Evolutionary conservation across 92 coral and sea anemone genomes (phyloP).

Genomic region (Porites evermanni): DNA sequence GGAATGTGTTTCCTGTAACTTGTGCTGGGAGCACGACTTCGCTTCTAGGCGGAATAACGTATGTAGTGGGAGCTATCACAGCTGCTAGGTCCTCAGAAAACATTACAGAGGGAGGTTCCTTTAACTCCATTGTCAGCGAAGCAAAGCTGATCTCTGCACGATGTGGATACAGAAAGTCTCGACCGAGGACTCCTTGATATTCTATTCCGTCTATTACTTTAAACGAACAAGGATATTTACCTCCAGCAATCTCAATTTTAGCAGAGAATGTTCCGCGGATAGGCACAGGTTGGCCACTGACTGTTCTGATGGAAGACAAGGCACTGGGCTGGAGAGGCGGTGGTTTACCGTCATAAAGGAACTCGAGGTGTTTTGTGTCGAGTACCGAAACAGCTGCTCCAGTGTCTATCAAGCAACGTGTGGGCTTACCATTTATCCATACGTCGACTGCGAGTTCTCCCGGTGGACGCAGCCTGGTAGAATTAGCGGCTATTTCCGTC

Average conservation of each 20-base stretch:
- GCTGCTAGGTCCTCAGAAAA: slow-evolving; percentile 2
- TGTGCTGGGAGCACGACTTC: too few species aligned
- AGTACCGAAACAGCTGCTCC: too few species aligned
- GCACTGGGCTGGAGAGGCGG: not conserved
- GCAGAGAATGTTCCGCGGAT: slow-evolving; percentile 18
- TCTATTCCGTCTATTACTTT: slow-evolving; percentile 37
- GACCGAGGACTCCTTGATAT: slow-evolving; percentile 34
- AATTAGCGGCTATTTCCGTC: too few species aligned
- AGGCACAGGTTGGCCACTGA: slow-evolving; percentile 36
- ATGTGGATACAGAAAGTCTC: slow-evolving; percentile 28
- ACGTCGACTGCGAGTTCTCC: too few species aligned
- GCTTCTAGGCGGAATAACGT: not conserved
- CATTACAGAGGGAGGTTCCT: not conserved
- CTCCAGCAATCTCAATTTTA: slow-evolving; percentile 6
- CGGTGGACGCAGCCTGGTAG: too few species aligned
- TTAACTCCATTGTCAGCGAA: not conserved
- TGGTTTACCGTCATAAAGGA: not conserved
- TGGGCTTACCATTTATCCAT: too few species aligned
- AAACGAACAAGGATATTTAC: slow-evolving; percentile 29
- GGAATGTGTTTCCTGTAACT: too few species aligned
- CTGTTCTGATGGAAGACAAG: slow-evolving; percentile 5
- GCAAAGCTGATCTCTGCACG: slow-evolving; percentile 12
- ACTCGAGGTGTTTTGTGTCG: too few species aligned
- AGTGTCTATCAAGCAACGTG: too few species aligned
- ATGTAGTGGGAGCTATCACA: not conserved